Conservation (phyloP, 2,113 vertebrate species). For the Acanthisitta chloris region DNA sequence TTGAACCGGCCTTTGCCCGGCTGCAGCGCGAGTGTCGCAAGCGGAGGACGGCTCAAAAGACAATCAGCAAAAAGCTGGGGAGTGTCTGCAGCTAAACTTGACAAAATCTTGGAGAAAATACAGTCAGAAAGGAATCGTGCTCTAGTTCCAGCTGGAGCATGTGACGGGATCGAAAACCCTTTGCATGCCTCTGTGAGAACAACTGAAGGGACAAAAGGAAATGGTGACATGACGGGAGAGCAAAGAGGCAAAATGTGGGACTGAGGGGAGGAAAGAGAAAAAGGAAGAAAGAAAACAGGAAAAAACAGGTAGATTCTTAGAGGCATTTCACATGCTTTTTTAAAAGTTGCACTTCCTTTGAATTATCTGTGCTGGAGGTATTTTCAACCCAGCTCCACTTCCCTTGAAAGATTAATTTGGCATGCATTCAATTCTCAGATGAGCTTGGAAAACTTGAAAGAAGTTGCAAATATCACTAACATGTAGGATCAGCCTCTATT, state of each 20-base stretch:
- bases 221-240: neutral
- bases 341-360: constrained; percentile 29
- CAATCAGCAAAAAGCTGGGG: neutral
- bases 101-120: neutral
- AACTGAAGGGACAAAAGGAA: neutral
- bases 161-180: neutral
- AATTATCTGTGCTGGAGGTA: constrained; percentile 18
- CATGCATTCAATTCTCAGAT: neutral
- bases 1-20: neutral
- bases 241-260: neutral
- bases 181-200: neutral
- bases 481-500: neutral
- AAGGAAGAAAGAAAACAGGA: neutral
- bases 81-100: neutral
- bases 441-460: constrained; percentile 25
- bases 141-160: constrained; percentile 10
- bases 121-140: neutral
- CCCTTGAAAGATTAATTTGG: constrained; percentile 46
- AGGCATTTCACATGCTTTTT: neutral
- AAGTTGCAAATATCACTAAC: neutral
- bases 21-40: accelerated
- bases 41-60: neutral
- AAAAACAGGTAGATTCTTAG: constrained; percentile 30
- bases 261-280: neutral
- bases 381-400: neutral